phyloP scores from a whole-genome alignment of 2,888 invertebrate genomes.

The Drosophila histrio region DNA sequence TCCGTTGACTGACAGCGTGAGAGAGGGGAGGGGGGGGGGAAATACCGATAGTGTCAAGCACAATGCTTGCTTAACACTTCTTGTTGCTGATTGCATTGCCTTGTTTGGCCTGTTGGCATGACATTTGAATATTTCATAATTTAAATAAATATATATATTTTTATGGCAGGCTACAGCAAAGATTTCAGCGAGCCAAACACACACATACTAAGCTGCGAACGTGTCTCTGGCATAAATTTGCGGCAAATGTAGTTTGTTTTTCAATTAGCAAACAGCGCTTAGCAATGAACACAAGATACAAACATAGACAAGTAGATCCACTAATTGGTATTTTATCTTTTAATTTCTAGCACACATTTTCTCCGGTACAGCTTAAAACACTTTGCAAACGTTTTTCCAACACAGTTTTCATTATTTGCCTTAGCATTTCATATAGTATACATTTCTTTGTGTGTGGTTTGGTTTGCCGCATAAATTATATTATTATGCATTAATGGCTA shows the following conservation, averaged over 20 bases:
- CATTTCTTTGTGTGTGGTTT: slow-evolving; percentile 34
- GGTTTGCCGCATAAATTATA: slow-evolving; percentile 66
- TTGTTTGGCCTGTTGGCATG: slow-evolving; percentile 64
- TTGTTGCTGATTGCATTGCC: slow-evolving; percentile 68
- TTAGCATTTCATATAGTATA: slow-evolving; percentile 38
- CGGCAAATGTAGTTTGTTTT: slow-evolving; percentile 64
- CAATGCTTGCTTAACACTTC: slow-evolving; percentile 76
- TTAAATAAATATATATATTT: slow-evolving; percentile 46
- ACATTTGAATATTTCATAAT: slow-evolving; percentile 65
- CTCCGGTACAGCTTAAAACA: not conserved
- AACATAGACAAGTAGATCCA: slow-evolving; percentile 33
- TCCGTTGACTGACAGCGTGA: slow-evolving; percentile 39
- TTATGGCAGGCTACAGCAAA: slow-evolving; percentile 3
- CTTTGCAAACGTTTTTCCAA: slow-evolving; percentile 3
- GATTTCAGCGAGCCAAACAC: not conserved
- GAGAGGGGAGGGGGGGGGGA: not conserved
- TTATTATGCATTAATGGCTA: slow-evolving; percentile 57
- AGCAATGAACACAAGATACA: not conserved
- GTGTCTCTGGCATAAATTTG: slow-evolving; percentile 67
- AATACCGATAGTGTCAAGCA: slow-evolving; percentile 64
- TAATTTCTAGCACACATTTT: slow-evolving; percentile 61
- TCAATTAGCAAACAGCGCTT: slow-evolving; percentile 62
- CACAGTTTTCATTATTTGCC: slow-evolving; percentile 41
- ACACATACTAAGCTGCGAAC: slow-evolving; percentile 52
- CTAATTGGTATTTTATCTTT: slow-evolving; percentile 77